Conservation (phyloP, 2,797 vertebrate genomes). For the Enteromius afrohamiltoni region DNA sequence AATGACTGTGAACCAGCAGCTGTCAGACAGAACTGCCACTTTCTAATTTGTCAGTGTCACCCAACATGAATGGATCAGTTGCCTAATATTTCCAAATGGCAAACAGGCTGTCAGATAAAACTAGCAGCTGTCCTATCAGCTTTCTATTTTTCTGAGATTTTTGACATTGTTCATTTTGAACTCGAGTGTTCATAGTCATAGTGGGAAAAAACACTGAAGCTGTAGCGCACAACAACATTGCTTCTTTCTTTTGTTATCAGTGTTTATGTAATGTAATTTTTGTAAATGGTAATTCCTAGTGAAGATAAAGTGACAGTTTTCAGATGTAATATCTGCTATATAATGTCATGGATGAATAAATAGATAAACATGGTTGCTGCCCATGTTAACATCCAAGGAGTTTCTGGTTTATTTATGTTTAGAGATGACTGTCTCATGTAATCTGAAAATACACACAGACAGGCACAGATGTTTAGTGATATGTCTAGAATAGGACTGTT, state of each 20-base stretch:
- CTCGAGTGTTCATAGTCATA: neutral
- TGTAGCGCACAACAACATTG: neutral
- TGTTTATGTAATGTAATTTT: neutral
- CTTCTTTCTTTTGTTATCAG: neutral
- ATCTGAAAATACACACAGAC: neutral
- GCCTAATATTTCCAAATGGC: constrained; percentile 13
- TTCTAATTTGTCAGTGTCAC: constrained; percentile 19
- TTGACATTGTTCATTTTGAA: neutral
- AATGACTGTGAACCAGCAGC: constrained; percentile 12
- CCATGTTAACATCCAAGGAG: neutral
- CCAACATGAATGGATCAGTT: constrained; percentile 12
- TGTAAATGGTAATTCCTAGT: neutral
- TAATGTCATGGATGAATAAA: neutral
- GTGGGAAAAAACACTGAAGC: neutral
- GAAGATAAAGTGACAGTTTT: neutral
- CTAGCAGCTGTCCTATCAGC: neutral
- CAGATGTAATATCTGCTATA: neutral
- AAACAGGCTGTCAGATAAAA: constrained; percentile 19
- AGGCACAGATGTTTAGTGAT: neutral
- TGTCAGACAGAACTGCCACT: constrained; percentile 6
- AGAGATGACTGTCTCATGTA: constrained; percentile 2
- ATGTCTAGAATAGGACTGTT: neutral
- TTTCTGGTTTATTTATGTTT: constrained; percentile 1
- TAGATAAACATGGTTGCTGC: neutral
- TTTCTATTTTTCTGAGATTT: neutral